Percentiles rank a stretch among this genome's conserved stretches.
Evolutionary conservation across 2,888 invertebrate species (phyloP).

Genomic region (Diarsia rubi): DNA sequence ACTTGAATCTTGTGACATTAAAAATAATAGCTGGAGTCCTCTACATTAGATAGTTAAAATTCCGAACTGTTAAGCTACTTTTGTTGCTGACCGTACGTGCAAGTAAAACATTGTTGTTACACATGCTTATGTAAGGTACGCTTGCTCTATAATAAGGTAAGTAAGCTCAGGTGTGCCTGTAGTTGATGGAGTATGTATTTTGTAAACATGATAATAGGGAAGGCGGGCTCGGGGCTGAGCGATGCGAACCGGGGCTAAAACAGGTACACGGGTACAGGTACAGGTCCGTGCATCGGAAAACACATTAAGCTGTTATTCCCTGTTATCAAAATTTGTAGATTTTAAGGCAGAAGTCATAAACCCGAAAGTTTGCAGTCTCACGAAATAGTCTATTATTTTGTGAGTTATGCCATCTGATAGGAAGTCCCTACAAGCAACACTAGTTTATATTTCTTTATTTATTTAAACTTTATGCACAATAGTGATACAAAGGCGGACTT

Average conservation of each 20-base stretch:
- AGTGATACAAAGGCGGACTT: too few relatives aligned
- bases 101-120: constrained; percentile 18
- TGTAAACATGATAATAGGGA: background rate
- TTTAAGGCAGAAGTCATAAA: background rate
- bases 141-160: constrained; percentile 1
- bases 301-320: background rate
- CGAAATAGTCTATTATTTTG: background rate
- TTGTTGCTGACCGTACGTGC: background rate
- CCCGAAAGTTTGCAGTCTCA: background rate
- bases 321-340: background rate
- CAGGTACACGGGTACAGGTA: too few relatives aligned
- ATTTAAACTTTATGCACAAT: too few relatives aligned
- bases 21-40: too few relatives aligned
- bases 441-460: too few relatives aligned
- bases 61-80: too few relatives aligned
- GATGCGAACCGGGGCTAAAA: background rate
- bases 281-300: background rate
- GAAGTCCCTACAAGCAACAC: background rate
- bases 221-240: background rate
- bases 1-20: too few relatives aligned
- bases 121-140: constrained; percentile 24
- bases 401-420: background rate
- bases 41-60: too few relatives aligned
- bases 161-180: background rate
- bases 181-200: constrained; percentile 2